Percentiles rank a stretch among this genome's conserved stretches.
Conservation (phyloP, 2,888 invertebrate genomes). For the Galerucella pusilla region DNA sequence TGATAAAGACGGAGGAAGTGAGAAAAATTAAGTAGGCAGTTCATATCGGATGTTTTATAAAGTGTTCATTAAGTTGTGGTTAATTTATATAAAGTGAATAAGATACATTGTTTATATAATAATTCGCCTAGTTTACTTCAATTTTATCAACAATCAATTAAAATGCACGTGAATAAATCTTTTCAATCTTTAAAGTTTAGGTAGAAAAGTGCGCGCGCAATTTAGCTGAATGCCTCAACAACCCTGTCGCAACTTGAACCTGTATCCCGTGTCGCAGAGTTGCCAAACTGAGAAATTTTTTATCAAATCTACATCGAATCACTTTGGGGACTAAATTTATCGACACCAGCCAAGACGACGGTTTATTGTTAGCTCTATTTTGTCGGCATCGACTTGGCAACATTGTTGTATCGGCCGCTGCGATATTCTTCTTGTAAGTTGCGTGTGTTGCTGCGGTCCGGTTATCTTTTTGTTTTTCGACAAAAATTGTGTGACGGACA, state of each 20-base stretch:
- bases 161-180: constrained; percentile 30
- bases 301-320: neutral
- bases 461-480: constrained; percentile 44
- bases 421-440: constrained; percentile 41
- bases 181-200: constrained; percentile 40
- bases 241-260: constrained; percentile 57
- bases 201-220: constrained; percentile 38
- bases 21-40: constrained; percentile 3
- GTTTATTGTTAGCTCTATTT: constrained; percentile 3
- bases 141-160: constrained; percentile 35
- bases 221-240: constrained; percentile 43
- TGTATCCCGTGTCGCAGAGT: constrained; percentile 35
- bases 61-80: neutral
- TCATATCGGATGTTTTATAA: neutral
- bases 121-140: neutral
- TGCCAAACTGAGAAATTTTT: constrained; percentile 15
- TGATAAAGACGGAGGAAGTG: constrained; percentile 8
- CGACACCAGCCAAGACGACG: constrained; percentile 1
- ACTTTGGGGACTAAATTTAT: neutral
- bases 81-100: neutral
- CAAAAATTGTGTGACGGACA: constrained; percentile 50
- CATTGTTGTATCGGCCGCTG: constrained; percentile 48
- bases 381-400: constrained; percentile 19
- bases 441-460: constrained; percentile 49
- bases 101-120: neutral